phyloP scores from a whole-genome alignment of 2,113 vertebrate genomes.

The Caranx melampygus region DNA sequence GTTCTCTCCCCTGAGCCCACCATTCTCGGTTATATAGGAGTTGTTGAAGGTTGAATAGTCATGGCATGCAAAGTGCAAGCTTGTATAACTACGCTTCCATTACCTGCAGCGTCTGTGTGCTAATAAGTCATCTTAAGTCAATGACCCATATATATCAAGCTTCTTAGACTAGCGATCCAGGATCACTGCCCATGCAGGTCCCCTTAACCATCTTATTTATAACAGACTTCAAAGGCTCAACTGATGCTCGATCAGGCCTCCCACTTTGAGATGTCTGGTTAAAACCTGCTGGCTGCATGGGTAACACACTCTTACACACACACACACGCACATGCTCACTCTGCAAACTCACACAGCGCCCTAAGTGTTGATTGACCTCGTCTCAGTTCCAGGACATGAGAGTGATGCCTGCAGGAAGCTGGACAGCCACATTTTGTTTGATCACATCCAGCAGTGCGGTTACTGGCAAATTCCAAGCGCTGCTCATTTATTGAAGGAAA shows the following conservation, averaged over 20 bases:
- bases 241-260: conserved; percentile 60
- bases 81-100: conserved; percentile 74
- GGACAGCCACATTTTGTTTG: conserved; percentile 55
- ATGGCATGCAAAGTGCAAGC: conserved; percentile 79
- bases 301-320: conserved; percentile 9
- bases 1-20: conserved; percentile 61
- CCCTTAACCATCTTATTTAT: conserved; percentile 67
- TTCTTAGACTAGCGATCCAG: conserved; percentile 62
- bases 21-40: conserved; percentile 61
- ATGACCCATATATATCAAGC: conserved; percentile 70
- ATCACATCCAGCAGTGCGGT: conserved; percentile 56
- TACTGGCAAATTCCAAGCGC: conserved; percentile 57
- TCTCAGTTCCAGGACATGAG: conserved; percentile 55
- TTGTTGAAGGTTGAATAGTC: conserved; percentile 83
- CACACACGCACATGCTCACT: background rate
- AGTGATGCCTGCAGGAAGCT: conserved; percentile 57
- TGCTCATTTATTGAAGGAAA: conserved; percentile 63
- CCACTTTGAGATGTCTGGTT: conserved; percentile 59
- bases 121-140: conserved; percentile 79
- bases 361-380: conserved; percentile 65
- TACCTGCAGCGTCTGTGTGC: conserved; percentile 72
- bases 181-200: conserved; percentile 68
- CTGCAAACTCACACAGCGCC: conserved; percentile 33
- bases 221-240: conserved; percentile 70
- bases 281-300: conserved; percentile 50